These are phyloP conservation scores for Tylochromis polylepis DNA, from an alignment of 2,113 vertebrate species.

Conservation along the genomic window DNA sequence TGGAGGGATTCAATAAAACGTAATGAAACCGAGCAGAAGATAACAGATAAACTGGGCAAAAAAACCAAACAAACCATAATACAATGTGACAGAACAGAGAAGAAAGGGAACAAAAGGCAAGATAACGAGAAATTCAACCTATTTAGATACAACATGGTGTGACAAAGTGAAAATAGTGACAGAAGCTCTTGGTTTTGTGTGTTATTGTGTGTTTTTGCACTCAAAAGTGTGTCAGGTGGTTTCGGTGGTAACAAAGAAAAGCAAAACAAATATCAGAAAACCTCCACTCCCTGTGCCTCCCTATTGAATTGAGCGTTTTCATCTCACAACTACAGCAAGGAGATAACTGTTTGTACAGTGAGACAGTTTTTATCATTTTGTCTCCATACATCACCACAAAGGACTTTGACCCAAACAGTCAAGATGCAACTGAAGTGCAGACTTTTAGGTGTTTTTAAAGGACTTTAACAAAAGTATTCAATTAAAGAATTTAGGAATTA, in stretches of 20 bases:
- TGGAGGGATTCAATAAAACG: neutral
- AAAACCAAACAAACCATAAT: neutral
- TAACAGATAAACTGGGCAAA: neutral
- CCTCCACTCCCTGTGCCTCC: neutral
- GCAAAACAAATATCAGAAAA: neutral
- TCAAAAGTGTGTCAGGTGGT: neutral
- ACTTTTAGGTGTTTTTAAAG: neutral
- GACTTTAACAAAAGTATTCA: neutral
- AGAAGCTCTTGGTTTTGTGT: conserved; percentile 2
- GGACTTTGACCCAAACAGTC: neutral
- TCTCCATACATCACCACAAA: neutral
- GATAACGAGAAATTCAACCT: neutral
- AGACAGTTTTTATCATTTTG: neutral
- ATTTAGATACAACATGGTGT: neutral
- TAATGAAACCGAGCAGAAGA: neutral
- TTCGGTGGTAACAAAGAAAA: neutral
- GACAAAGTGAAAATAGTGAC: neutral
- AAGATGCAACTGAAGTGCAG: neutral
- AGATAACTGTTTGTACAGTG: neutral
- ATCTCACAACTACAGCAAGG: neutral
- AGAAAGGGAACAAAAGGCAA: neutral
- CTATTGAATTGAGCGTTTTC: neutral
- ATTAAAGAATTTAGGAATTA: neutral
- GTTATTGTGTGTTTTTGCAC: neutral
- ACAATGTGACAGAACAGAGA: neutral